These are phyloP conservation scores for Eilema depressum DNA, from an alignment of 2,888 invertebrate genomes.

Conservation along the genomic window DNA sequence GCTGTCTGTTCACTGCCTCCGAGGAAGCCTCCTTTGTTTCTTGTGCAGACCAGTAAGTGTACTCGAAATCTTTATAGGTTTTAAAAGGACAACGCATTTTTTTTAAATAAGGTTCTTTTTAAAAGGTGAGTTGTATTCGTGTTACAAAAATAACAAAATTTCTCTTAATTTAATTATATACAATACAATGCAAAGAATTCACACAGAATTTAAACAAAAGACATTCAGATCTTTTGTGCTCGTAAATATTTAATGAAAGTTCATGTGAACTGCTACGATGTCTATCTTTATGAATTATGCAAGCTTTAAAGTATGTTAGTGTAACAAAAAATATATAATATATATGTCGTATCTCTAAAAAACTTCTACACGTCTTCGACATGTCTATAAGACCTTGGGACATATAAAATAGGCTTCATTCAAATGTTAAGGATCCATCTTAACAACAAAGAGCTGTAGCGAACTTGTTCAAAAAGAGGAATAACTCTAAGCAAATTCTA, in stretches of 20 bases:
- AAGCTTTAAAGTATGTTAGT: background rate
- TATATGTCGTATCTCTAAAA: no score
- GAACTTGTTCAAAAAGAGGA: no score
- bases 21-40: background rate
- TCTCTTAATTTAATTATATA: background rate
- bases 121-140: background rate
- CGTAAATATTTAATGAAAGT: conserved; percentile 36
- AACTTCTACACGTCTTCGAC: no score
- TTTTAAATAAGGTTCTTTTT: no score
- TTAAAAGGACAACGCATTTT: background rate
- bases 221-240: conserved; percentile 15
- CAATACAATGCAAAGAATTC: conserved; percentile 27
- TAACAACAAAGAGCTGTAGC: no score
- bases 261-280: conserved; percentile 25
- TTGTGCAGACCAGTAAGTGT: background rate
- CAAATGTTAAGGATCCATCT: no score
- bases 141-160: background rate
- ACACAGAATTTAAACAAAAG: conserved; percentile 36
- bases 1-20: background rate
- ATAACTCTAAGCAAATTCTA: no score
- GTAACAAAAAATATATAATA: background rate
- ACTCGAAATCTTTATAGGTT: background rate
- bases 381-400: no score
- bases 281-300: conserved; percentile 14
- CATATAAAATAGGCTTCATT: no score